Base-by-base conservation (phyloP, 2,888 invertebrate genomes). In the Sphaerophoria rueppellii region DNA sequence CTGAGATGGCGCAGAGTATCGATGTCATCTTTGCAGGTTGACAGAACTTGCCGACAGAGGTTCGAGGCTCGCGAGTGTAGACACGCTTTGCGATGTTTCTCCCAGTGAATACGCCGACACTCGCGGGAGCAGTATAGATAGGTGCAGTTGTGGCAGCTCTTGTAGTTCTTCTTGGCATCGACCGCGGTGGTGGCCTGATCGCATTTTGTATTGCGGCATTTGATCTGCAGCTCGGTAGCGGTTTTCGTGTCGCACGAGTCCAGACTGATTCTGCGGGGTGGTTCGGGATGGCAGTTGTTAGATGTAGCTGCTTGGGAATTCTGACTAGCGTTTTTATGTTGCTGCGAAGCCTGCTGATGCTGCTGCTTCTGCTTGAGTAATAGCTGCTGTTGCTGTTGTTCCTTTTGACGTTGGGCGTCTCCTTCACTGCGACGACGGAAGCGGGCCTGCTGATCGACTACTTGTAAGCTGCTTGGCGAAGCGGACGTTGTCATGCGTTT, bases 101-200 rank as follows among this genome's bases (percentile, higher is more conserved):
- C 96, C 98, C 98, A 98, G 91, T 99, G 98, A 12, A 96, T 95
- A 82, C 96, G 93, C 34, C 99, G 94, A 91, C 98, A 99, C 89
- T 96, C 95, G 82, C 97, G 94, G 82, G 97, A 97, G 92, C 99
- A 99, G 92, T 99, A 99, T 89, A 96, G 95, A 89, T 98, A 97
- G 88, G 96, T 96, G 93, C 99, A 99, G 91, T 98, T 98, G 93
- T 98, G 98, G 92, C 97, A 97, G 88, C 96, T 96, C 91, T 98
- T 98, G 93, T 95, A 98, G 88, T 94, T 94, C 88, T 95, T 93
- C 88, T 96, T 95, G 82, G 98, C 98, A 88, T 97, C 96, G 79
- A 94, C 93, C 75, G 96, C 91, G 3, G 94, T 94, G 61, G 96
- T 94, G 77, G 95, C 94, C 76, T 95, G 95, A 88, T 94, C 93